Percentiles rank a stretch among this genome's conserved stretches.
These are phyloP conservation scores for Xylocopa sonorina DNA, from an alignment of 1,140 invertebrate genomes.

Conservation along the genomic window DNA sequence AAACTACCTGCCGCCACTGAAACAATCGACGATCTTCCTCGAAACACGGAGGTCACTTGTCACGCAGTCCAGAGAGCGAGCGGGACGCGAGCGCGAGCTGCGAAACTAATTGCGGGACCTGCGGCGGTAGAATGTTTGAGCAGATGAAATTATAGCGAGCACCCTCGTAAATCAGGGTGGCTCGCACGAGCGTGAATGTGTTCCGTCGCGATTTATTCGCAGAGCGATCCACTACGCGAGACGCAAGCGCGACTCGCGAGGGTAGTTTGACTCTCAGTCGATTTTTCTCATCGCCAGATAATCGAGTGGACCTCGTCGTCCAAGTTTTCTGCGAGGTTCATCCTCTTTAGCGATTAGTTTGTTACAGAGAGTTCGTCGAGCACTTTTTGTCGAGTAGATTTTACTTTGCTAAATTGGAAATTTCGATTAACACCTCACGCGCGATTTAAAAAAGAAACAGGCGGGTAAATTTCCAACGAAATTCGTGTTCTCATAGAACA, in stretches of 20 bases:
- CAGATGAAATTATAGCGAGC: constrained; percentile 17
- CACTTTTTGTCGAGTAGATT: no score
- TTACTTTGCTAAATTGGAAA: neutral
- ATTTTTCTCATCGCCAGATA: no score
- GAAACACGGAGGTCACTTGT: neutral
- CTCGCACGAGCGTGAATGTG: neutral
- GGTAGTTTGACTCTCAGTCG: no score
- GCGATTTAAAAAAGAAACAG: no score
- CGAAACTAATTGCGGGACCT: neutral
- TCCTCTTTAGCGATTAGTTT: no score
- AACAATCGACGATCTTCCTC: neutral
- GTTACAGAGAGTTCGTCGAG: no score
- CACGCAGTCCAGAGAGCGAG: neutral
- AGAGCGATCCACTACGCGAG: neutral
- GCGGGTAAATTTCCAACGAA: no score
- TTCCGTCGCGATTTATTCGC: constrained; percentile 30
- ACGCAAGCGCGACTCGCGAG: no score
- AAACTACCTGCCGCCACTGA: neutral
- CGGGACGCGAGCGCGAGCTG: neutral
- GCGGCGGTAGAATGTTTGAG: neutral
- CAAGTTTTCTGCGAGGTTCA: no score
- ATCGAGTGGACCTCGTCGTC: no score
- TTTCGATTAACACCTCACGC: neutral
- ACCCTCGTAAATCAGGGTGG: neutral
- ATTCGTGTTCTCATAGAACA: no score